phyloP scores from a whole-genome alignment of 2,797 vertebrate genomes.

The Poliocrania exsul region DNA sequence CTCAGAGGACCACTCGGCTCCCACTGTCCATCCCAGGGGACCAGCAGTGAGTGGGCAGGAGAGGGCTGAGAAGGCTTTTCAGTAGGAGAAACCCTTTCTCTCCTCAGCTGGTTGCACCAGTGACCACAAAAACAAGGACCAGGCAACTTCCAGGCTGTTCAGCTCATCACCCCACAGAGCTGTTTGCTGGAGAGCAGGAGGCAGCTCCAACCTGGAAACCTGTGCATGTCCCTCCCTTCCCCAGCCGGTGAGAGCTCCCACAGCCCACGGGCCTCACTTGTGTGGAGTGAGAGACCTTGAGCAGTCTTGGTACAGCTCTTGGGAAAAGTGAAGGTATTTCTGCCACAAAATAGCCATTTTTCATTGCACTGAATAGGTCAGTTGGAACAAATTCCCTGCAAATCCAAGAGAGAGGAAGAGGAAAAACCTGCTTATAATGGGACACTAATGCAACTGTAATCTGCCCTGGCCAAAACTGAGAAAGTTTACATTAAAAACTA shows the following conservation, averaged over 20 bases:
- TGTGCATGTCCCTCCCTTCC: background rate
- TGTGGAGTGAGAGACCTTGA: background rate
- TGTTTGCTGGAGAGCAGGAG: background rate
- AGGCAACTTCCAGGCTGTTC: background rate
- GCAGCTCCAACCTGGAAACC: background rate
- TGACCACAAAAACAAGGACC: background rate
- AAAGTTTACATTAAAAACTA: background rate
- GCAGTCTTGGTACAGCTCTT: background rate
- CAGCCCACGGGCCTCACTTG: background rate
- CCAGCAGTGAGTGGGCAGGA: fast-evolving
- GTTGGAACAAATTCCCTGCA: background rate
- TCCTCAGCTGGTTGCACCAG: background rate
- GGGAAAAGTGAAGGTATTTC: background rate
- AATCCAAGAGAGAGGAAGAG: background rate
- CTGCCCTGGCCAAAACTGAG: background rate
- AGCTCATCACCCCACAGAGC: background rate
- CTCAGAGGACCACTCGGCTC: background rate
- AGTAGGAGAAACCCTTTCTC: background rate
- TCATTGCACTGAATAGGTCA: background rate
- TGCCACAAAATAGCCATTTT: background rate
- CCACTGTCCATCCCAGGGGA: fast-evolving
- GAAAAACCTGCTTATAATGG: background rate
- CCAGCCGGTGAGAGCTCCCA: background rate
- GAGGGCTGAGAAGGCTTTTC: background rate
- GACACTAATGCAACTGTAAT: background rate